A percentile compares a stretch with the other conserved stretches of the same genome.
Evolutionary conservation across 2,888 invertebrate genomes (phyloP).

Genomic region (Polyommatus iphigenia): DNA sequence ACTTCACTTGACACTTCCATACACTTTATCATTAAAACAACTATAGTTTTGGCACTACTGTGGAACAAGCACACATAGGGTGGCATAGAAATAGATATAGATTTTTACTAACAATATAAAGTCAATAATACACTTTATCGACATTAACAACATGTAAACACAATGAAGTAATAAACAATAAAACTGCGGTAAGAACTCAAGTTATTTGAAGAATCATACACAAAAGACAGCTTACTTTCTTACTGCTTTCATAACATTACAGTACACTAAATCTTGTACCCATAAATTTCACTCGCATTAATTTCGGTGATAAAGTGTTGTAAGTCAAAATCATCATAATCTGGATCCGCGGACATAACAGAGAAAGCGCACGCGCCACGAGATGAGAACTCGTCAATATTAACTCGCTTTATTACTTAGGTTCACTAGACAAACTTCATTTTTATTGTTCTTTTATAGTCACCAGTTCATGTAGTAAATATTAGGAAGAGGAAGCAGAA

Average conservation of each 20-base stretch:
- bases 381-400: conserved; percentile 52
- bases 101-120: too few species aligned
- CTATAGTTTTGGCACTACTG: too few species aligned
- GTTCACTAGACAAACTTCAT: conserved; percentile 14
- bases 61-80: too few species aligned
- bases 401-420: conserved; percentile 41
- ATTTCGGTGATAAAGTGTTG: conserved; percentile 11
- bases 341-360: conserved; percentile 36
- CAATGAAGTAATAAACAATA: neutral
- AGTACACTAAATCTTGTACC: conserved; percentile 1
- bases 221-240: neutral
- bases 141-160: too few species aligned
- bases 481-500: neutral
- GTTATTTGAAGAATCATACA: neutral
- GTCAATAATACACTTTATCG: too few species aligned
- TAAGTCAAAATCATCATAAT: conserved; percentile 34
- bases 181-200: neutral
- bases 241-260: conserved; percentile 15
- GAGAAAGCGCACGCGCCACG: conserved; percentile 54
- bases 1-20: too few species aligned
- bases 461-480: neutral
- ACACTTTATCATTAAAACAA: too few species aligned
- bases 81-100: too few species aligned
- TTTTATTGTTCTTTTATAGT: conserved; percentile 18
- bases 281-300: conserved; percentile 33